phyloP scores from a whole-genome alignment of 2,113 vertebrate genomes.

The Mesoclemmys tuberculata region DNA sequence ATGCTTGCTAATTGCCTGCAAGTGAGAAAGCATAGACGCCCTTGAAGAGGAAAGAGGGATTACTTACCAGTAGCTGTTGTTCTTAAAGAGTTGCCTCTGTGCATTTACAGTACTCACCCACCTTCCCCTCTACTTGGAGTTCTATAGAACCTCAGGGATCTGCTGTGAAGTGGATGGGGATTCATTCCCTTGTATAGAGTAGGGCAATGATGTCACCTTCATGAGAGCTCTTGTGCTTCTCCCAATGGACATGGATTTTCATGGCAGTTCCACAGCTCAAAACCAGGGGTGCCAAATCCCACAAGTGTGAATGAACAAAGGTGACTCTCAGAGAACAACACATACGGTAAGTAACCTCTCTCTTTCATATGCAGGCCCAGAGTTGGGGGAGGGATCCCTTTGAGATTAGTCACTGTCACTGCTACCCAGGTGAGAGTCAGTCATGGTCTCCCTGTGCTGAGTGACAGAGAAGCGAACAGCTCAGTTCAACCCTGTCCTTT shows the following conservation, averaged over 20 bases:
- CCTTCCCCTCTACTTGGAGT: background rate
- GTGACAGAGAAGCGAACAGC: background rate
- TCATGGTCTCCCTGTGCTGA: background rate
- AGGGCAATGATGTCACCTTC: background rate
- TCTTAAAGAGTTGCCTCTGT: background rate
- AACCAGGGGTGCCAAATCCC: background rate
- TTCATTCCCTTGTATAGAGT: fast-evolving
- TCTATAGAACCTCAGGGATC: background rate
- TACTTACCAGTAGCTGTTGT: background rate
- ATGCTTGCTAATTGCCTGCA: background rate
- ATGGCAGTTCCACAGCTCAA: background rate
- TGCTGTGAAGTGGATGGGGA: background rate
- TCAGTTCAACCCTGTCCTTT: background rate
- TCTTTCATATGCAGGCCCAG: fast-evolving
- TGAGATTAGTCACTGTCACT: background rate
- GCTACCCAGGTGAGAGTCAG: background rate
- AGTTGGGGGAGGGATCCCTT: background rate
- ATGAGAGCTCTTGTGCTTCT: background rate
- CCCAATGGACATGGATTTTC: background rate
- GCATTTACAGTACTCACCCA: background rate
- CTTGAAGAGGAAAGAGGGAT: background rate
- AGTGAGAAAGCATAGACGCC: background rate
- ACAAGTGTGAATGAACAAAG: background rate
- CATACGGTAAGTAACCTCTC: background rate
- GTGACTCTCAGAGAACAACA: background rate